A percentile compares a stretch with the other conserved stretches of the same genome.
phyloP scores from a whole-genome alignment of 2,113 vertebrate species.

The Podarcis cretensis region DNA sequence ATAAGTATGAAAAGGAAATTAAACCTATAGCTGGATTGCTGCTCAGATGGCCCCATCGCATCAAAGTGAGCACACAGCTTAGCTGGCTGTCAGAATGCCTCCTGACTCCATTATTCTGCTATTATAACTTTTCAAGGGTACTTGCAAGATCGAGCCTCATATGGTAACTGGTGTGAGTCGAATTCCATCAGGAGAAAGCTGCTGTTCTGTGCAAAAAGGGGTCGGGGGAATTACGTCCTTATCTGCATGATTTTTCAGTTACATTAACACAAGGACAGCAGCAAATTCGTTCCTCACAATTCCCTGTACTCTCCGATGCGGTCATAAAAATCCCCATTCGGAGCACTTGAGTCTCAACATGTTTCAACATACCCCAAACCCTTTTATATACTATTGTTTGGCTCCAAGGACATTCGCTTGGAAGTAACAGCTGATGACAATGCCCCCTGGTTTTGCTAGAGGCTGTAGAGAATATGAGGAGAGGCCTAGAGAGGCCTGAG shows the following conservation, averaged over 20 bases:
- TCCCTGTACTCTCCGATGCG: slow-evolving; percentile 21
- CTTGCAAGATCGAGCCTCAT: neutral
- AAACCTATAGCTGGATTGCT: neutral
- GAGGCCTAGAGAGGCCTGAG: too few species aligned
- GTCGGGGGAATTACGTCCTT: neutral
- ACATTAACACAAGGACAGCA: neutral
- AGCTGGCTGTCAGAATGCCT: slow-evolving; percentile 6
- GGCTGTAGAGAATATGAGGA: neutral
- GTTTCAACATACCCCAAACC: neutral
- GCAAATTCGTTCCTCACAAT: slow-evolving; percentile 1
- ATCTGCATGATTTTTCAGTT: slow-evolving; percentile 14
- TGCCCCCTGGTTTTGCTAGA: neutral
- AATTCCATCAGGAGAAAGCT: neutral
- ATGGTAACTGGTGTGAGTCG: neutral
- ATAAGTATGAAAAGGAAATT: slow-evolving; percentile 1
- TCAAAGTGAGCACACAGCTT: slow-evolving; percentile 2
- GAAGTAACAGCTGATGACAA: neutral
- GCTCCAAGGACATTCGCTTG: neutral
- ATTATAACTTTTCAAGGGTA: slow-evolving; percentile 20
- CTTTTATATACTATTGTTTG: neutral
- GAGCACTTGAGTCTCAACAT: neutral
- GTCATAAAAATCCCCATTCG: neutral
- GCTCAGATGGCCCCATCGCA: neutral
- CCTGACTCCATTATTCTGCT: neutral
- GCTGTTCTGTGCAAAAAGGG: neutral